phyloP scores from a whole-genome alignment of 2,113 vertebrate genomes.

The Stomatorhinus ivindoensis region DNA sequence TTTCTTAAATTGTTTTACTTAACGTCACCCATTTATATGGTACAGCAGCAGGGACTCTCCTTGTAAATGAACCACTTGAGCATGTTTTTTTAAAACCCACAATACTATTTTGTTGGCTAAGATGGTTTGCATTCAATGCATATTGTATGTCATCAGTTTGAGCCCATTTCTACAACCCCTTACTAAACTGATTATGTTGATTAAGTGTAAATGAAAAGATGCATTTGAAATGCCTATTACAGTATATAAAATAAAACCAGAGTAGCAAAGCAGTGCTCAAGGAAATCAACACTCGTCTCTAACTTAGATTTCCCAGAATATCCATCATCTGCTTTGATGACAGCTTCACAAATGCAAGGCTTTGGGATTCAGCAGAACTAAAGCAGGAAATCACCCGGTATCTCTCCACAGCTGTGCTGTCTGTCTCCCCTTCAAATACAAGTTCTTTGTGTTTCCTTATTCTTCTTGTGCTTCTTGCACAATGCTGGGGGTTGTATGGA shows the following conservation, averaged over 20 bases:
- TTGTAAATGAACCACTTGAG: background rate
- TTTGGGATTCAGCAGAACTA: background rate
- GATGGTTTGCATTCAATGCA: background rate
- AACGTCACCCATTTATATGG: background rate
- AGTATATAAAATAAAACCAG: background rate
- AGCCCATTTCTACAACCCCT: background rate
- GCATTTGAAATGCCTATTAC: background rate
- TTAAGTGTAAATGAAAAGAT: background rate
- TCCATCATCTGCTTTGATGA: background rate
- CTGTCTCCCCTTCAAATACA: background rate
- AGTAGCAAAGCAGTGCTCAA: background rate
- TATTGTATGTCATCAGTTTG: background rate
- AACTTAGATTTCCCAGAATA: background rate
- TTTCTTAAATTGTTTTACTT: background rate
- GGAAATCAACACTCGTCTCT: background rate
- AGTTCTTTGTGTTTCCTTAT: background rate
- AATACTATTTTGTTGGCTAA: background rate
- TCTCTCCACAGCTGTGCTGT: background rate
- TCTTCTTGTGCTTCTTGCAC: background rate
- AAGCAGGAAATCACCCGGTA: background rate
- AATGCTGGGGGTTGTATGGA: background rate
- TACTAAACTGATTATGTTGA: background rate
- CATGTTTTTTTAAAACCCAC: background rate
- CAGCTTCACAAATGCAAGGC: background rate
- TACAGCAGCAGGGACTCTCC: background rate